Evolutionary conservation across 2,888 invertebrate genomes (phyloP).

Genomic region (Aporophyla lueneburgensis): DNA sequence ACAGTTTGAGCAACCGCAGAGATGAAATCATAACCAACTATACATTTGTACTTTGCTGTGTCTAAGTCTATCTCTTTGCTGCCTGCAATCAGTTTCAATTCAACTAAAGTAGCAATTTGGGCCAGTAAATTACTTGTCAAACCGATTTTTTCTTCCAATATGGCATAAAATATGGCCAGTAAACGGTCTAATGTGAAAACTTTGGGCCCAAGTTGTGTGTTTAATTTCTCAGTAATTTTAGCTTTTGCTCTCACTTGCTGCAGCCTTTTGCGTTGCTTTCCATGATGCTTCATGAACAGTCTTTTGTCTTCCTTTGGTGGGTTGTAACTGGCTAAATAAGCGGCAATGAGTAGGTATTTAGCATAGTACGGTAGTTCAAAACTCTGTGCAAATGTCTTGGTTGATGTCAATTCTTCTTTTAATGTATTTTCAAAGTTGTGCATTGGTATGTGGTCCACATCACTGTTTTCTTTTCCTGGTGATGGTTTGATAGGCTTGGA

Average conservation of each 20-base stretch:
- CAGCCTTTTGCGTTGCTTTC: conserved; percentile 93
- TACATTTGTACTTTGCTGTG: conserved; percentile 96
- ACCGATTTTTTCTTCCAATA: conserved; percentile 95
- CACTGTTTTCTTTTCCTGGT: conserved; percentile 82
- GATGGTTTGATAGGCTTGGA: conserved; percentile 74
- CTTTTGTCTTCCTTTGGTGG: conserved; percentile 96
- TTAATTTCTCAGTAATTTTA: conserved; percentile 90
- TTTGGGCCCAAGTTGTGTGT: conserved; percentile 95
- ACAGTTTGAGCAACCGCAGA: conserved; percentile 94
- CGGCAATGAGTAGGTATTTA: conserved; percentile 97
- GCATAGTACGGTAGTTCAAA: conserved; percentile 97
- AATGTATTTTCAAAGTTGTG: conserved; percentile 82
- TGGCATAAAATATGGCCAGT: conserved; percentile 97
- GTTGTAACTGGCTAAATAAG: conserved; percentile 98
- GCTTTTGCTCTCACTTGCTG: conserved; percentile 92
- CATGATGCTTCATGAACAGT: conserved; percentile 95
- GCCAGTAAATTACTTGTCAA: conserved; percentile 96
- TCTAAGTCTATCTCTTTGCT: conserved; percentile 94
- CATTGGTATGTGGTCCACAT: conserved; percentile 56
- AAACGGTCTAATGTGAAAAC: conserved; percentile 95
- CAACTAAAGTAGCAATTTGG: conserved; percentile 96
- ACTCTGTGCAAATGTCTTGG: conserved; percentile 91
- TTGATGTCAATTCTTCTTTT: conserved; percentile 86
- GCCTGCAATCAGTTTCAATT: conserved; percentile 94
- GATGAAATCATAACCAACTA: conserved; percentile 95